phyloP scores from a whole-genome alignment of 2,113 vertebrate genomes.

The Dasyornis broadbenti region DNA sequence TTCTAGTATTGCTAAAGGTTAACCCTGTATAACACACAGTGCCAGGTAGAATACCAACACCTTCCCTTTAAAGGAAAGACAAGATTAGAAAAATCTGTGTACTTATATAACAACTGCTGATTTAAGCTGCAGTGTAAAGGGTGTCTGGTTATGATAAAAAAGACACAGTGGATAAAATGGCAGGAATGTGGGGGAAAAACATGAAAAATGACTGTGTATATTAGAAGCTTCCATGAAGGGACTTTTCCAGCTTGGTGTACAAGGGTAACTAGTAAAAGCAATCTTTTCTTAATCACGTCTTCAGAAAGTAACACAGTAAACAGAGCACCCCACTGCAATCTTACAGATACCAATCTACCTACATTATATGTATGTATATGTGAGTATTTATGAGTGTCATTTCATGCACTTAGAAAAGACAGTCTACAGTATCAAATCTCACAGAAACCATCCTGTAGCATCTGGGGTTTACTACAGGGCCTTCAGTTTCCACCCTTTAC shows the following conservation, averaged over 20 bases:
- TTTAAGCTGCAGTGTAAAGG: background rate
- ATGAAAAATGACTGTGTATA: background rate
- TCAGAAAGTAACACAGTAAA: background rate
- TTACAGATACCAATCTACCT: fast-evolving
- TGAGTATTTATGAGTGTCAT: background rate
- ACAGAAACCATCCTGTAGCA: background rate
- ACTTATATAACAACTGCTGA: background rate
- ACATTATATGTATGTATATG: fast-evolving
- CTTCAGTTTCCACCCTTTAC: background rate
- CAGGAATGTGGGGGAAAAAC: background rate
- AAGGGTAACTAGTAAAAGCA: background rate
- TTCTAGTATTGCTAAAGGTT: background rate
- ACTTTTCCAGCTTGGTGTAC: background rate
- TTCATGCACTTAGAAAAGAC: background rate
- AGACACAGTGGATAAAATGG: background rate
- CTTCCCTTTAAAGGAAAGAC: background rate
- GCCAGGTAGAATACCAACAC: background rate
- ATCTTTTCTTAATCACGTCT: background rate
- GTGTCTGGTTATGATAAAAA: background rate
- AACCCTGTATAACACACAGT: fast-evolving
- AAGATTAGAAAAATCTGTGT: background rate
- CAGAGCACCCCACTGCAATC: background rate
- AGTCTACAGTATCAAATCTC: background rate
- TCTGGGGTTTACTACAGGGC: background rate
- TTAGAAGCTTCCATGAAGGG: background rate